Evolutionary conservation across 2,797 vertebrate species (phyloP).

Genomic region (Hippopotamyrus pictus): DNA sequence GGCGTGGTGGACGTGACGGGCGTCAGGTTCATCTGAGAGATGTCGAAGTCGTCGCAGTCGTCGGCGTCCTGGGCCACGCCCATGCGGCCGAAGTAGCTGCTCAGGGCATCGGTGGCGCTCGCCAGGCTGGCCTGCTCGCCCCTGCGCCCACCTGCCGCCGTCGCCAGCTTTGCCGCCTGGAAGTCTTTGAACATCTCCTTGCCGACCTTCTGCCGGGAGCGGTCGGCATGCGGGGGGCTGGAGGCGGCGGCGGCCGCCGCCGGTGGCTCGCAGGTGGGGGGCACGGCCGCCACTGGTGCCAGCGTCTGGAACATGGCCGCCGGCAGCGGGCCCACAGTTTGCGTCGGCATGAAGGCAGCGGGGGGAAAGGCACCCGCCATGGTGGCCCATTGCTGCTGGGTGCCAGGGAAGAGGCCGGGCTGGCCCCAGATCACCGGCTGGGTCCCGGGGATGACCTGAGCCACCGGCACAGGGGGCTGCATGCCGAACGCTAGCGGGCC

Average conservation of each 20-base stretch:
- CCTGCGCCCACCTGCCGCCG: conserved; percentile 77
- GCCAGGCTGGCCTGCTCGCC: conserved; percentile 81
- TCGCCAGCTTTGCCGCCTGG: conserved; percentile 89
- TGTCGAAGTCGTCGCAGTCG: conserved; percentile 98
- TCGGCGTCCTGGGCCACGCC: conserved; percentile 92
- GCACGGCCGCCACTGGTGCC: conserved; percentile 75
- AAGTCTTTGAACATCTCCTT: conserved; percentile 93
- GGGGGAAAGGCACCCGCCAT: conserved; percentile 90
- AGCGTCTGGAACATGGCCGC: conserved; percentile 95
- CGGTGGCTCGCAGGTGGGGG: conserved; percentile 68
- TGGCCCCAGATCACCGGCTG: conserved; percentile 95
- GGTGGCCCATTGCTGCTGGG: conserved; percentile 95
- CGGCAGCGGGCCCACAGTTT: conserved; percentile 89
- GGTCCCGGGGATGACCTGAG: conserved; percentile 92
- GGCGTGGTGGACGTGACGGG: conserved; percentile 96
- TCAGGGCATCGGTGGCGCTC: conserved; percentile 94
- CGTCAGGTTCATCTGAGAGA: conserved; percentile 97
- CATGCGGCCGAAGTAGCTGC: conserved; percentile 92
- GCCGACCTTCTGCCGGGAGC: conserved; percentile 74
- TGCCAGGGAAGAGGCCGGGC: conserved; percentile 85
- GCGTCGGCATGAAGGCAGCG: conserved; percentile 95
- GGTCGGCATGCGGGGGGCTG: conserved; percentile 85
- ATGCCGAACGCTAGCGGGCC: conserved; percentile 87
- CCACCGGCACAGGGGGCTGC: conserved; percentile 78
- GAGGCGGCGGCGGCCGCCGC: conserved; percentile 62